Conservation (phyloP, 2,797 vertebrate species). For the Triplophysa bombifrons region DNA sequence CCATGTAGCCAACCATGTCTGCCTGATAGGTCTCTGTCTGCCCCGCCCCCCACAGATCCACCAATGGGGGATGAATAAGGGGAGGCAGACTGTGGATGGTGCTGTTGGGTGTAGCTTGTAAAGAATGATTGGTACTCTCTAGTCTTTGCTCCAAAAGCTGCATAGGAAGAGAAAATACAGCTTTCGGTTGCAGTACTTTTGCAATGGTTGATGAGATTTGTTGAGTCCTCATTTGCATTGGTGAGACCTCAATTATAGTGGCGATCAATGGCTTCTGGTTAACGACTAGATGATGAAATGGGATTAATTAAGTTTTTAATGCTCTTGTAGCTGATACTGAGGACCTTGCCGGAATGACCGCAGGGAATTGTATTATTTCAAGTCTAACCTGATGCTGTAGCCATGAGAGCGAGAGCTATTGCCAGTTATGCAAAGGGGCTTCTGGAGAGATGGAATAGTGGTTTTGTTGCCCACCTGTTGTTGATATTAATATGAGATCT, state of each 20-base stretch:
- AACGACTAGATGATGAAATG: constrained; percentile 5
- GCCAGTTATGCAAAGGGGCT: constrained; percentile 56
- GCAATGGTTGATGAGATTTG: background rate
- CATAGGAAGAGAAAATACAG: constrained; percentile 35
- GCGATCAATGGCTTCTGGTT: constrained; percentile 21
- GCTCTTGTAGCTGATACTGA: constrained; percentile 2
- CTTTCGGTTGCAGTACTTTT: background rate
- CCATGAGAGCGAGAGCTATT: constrained; percentile 79
- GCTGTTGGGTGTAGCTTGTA: constrained; percentile 83
- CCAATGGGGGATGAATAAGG: constrained; percentile 80
- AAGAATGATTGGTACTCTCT: constrained; percentile 79
- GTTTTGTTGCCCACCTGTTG: constrained; percentile 18
- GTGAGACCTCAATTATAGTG: constrained; percentile 4
- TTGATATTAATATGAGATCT: constrained; percentile 23
- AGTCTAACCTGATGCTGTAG: constrained; percentile 73
- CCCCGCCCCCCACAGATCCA: constrained; percentile 87
- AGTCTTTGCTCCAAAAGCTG: constrained; percentile 79
- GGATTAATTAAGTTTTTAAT: constrained; percentile 22
- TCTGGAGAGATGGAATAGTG: background rate
- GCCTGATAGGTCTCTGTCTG: constrained; percentile 77
- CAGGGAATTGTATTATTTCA: constrained; percentile 13
- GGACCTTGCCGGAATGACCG: background rate
- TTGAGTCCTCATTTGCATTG: background rate
- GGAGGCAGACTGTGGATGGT: constrained; percentile 81
- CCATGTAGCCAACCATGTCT: constrained; percentile 82